Conservation (phyloP, 2,888 invertebrate genomes). For the Bombylius discolor region DNA sequence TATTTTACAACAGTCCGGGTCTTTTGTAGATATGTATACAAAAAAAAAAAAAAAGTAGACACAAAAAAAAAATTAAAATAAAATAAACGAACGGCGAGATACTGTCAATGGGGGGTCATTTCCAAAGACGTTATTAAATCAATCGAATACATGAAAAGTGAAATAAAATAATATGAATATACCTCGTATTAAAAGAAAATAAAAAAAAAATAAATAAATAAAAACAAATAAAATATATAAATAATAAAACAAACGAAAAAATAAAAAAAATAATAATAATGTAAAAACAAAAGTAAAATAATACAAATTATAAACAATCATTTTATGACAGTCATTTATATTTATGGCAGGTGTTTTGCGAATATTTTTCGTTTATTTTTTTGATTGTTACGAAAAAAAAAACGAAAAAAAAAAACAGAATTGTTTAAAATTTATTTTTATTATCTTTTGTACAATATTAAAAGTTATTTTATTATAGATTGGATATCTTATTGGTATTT, state of each 20-base stretch:
- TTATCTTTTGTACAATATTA: too few species aligned
- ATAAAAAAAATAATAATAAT: conserved; percentile 1
- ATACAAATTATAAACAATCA: conserved; percentile 9
- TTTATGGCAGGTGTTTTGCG: conserved; percentile 6
- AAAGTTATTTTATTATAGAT: too few species aligned
- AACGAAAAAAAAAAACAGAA: too few species aligned
- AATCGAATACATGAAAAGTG: conserved; percentile 1
- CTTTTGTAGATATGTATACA: too few species aligned
- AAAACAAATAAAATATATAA: not conserved
- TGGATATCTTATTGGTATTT: too few species aligned
- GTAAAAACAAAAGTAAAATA: not conserved
- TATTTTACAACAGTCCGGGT: too few species aligned
- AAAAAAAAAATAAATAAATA: too few species aligned
- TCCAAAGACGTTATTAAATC: conserved; percentile 6
- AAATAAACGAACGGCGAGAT: not conserved
- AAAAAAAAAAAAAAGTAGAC: too few species aligned
- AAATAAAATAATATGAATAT: too few species aligned
- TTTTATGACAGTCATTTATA: conserved; percentile 9
- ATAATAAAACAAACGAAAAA: not conserved
- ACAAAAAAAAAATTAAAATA: too few species aligned
- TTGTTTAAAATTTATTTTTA: too few species aligned
- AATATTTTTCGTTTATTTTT: not conserved
- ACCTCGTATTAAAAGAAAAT: too few species aligned
- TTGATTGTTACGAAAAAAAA: not conserved
- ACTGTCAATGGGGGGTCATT: conserved; percentile 7